Base-by-base conservation (phyloP, 2,113 vertebrate species). In the Narcine bancroftii region DNA sequence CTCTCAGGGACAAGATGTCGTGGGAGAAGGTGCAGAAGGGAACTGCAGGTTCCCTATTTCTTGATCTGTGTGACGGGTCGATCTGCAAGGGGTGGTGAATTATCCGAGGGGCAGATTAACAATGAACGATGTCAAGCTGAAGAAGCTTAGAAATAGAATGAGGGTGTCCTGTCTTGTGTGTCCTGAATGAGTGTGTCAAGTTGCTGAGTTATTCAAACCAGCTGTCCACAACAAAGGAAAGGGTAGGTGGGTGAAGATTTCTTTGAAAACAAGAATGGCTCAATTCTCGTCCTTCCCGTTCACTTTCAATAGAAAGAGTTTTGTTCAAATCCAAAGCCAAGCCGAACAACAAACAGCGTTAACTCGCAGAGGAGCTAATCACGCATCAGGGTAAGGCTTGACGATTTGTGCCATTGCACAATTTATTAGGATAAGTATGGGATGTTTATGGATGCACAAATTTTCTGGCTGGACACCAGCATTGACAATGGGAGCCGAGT, bases 381-480 rank as follows among this genome's bases (percentile, higher is more conserved):
- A 10, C 79, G n/a, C 56, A 0, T 33, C 33, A 56, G 89, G 66
- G 65, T 17, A 45, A 63, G 66, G 36, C 69, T 66, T 26, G 63
- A 91, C 4, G 1, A 42, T 29, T 42, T 45, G 9, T 69, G 45
- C 19, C 9, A 29, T 29, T 69, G 36, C 7, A 69, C 11, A 71
- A 69, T 69, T 69, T 3, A 21, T 91, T 47, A 33, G 36, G 42
- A 45, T 47, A 87, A 87, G 93, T 93, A 94, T 93, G 91, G 94
- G 89, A 50, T 92, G 63, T 92, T 73, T 42, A 92, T 92, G 93
- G 93, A 93, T 92, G 93, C 89, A 93, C 87, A 66, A 93, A 93
- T 92, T 93, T 93, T 94, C 94, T 94, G 94, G 93, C 93, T 63
- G 92, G 0, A 92, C 93, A 93, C 93, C 33, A 92, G 93, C 15